phyloP scores from a whole-genome alignment of 2,888 invertebrate species.

The Orthosia incerta region DNA sequence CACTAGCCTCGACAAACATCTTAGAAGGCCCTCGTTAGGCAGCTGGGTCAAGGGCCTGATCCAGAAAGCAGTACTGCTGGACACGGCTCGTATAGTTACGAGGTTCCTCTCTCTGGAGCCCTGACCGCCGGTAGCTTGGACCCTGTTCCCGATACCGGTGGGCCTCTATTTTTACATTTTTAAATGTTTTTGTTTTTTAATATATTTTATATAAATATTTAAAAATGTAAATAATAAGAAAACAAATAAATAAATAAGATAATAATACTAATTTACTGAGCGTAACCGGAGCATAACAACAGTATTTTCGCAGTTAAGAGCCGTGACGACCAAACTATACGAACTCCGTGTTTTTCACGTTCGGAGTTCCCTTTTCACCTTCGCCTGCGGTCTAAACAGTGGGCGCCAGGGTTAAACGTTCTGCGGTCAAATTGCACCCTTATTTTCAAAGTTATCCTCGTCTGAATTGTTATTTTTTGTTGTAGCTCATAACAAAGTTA shows the following conservation, averaged over 20 bases:
- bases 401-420: constrained; percentile 36
- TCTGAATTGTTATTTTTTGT: constrained; percentile 36
- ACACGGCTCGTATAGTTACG: too few species aligned
- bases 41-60: too few species aligned
- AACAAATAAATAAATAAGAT: neutral
- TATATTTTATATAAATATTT: too few species aligned
- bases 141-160: too few species aligned
- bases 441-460: constrained; percentile 45
- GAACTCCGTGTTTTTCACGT: constrained; percentile 42
- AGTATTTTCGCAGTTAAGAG: constrained; percentile 60
- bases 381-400: constrained; percentile 27
- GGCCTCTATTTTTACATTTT: too few species aligned
- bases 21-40: too few species aligned
- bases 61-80: too few species aligned
- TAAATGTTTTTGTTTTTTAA: too few species aligned
- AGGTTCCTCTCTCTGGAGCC: too few species aligned
- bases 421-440: constrained; percentile 46
- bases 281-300: constrained; percentile 52
- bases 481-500: constrained; percentile 50
- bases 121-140: too few species aligned
- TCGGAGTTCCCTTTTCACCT: constrained; percentile 55
- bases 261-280: constrained; percentile 19
- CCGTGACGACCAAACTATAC: constrained; percentile 58
- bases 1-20: too few species aligned
- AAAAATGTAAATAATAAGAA: too few species aligned